phyloP scores from a whole-genome alignment of 2,113 vertebrate species.

The Microcebus jonahi region DNA sequence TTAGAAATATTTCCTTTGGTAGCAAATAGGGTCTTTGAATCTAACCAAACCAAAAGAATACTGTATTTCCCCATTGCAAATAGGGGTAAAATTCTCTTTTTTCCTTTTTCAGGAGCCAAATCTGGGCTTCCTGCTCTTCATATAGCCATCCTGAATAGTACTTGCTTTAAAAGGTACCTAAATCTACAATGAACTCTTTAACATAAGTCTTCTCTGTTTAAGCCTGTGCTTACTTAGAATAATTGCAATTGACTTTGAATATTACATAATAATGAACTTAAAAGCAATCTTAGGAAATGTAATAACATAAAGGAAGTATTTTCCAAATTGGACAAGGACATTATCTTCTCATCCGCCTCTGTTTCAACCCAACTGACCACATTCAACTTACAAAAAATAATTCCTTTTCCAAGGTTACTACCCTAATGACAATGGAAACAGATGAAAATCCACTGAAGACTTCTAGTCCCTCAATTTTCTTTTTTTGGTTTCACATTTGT shows the following conservation, averaged over 20 bases:
- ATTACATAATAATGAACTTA: slow-evolving; percentile 59
- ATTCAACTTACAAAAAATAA: slow-evolving; percentile 70
- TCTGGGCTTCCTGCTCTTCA: neutral
- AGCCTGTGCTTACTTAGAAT: slow-evolving; percentile 62
- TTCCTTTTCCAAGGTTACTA: slow-evolving; percentile 51
- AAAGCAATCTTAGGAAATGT: slow-evolving; percentile 42
- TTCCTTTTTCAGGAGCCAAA: neutral
- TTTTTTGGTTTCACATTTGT: slow-evolving; percentile 55
- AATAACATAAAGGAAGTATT: slow-evolving; percentile 56
- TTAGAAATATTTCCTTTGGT: slow-evolving; percentile 51
- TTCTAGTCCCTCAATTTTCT: slow-evolving; percentile 67
- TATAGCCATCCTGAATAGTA: neutral
- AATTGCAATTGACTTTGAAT: slow-evolving; percentile 78
- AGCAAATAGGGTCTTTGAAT: slow-evolving; percentile 49
- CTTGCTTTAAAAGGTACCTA: slow-evolving; percentile 32
- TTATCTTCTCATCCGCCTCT: slow-evolving; percentile 57
- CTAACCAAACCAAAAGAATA: slow-evolving; percentile 53
- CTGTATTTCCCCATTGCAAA: neutral
- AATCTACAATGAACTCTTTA: slow-evolving; percentile 36
- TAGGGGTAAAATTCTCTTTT: slow-evolving; percentile 15
- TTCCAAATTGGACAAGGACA: slow-evolving; percentile 54
- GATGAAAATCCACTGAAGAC: neutral
- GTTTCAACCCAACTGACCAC: slow-evolving; percentile 69
- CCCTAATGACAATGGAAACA: slow-evolving; percentile 36
- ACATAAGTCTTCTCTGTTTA: neutral